Conservation (phyloP, 2,888 invertebrate genomes). For the Portevinia maculata region DNA sequence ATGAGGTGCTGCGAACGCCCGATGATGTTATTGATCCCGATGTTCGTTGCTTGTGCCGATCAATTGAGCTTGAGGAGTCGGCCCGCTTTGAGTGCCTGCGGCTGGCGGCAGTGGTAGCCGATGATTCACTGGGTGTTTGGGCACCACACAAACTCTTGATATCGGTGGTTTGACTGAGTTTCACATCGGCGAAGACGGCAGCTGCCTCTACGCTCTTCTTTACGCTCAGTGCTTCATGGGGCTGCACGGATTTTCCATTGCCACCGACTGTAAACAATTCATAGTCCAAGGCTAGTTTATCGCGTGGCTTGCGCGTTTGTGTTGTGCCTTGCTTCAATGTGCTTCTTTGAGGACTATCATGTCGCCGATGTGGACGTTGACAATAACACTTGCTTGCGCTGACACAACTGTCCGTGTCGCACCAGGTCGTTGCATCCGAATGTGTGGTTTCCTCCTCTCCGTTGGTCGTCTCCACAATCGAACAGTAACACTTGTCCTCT, state of each 20-base stretch:
- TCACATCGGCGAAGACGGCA: constrained; percentile 91
- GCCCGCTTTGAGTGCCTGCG: constrained; percentile 76
- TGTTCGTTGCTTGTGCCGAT: constrained; percentile 76
- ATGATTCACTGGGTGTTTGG: constrained; percentile 41
- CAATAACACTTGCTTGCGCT: constrained; percentile 95
- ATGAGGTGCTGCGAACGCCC: constrained; percentile 63
- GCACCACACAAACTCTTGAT: constrained; percentile 83
- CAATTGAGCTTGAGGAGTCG: constrained; percentile 78
- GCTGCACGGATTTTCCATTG: constrained; percentile 84
- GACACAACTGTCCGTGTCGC: constrained; percentile 93
- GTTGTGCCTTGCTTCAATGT: constrained; percentile 79
- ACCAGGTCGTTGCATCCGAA: constrained; percentile 84
- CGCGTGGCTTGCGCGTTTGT: constrained; percentile 82
- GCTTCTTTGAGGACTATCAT: constrained; percentile 54
- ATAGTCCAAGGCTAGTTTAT: constrained; percentile 90
- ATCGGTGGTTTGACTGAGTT: constrained; percentile 88
- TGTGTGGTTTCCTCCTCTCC: constrained; percentile 83
- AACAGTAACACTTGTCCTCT: constrained; percentile 87
- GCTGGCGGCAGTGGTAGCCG: constrained; percentile 52
- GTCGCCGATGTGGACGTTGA: constrained; percentile 77
- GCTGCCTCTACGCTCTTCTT: constrained; percentile 95
- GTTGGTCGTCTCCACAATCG: constrained; percentile 83
- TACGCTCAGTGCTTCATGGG: constrained; percentile 90
- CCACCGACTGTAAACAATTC: constrained; percentile 86
- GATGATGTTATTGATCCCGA: constrained; percentile 70